Base-by-base conservation (phyloP, 2,113 vertebrate genomes). In the Otolemur garnettii region DNA sequence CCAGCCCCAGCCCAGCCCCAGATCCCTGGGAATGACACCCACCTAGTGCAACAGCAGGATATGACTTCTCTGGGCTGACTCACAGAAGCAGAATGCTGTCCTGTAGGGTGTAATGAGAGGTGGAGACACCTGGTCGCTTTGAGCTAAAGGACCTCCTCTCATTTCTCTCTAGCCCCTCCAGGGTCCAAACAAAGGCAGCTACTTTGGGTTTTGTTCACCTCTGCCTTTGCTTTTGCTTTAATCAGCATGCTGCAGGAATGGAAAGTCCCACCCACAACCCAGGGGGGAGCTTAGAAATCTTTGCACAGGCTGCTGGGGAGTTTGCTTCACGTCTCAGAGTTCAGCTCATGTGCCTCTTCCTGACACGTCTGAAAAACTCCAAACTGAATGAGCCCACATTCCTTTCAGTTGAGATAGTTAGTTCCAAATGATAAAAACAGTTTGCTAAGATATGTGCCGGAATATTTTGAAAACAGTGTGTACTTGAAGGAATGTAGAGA, bases 401-500 rank as follows among this genome's bases (percentile, higher is more conserved):
- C 94, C 74, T 96, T 95, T 86, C 81, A 96, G 88, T 95, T 96
- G 96, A 97, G 93, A 53, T 50, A 92, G 68, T 93, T 74, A 93
- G 78, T 59, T 92, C 84, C 64, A 89, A 59, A 74, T 19, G 91
- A 92, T 72, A 88, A 91, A 90, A 88, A 93, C 59, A 84, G 81
- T 60, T 75, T 95, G 87, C 55, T 75, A 80, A 92, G 55, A 88
- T 93, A 88, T 88, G 90, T 90, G 72, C 69, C 69, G 17, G 68
- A 74, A 72, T 79, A 53, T 81, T 92, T 85, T 62, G 88, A 94
- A 95, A 74, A 57, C 6, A n/a, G 35, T 38, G 77, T 75, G 55
- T 74, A 5, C 82, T 75, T 60, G 45, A 71, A 96, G 93, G 86
- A 91, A 82, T 19, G 62, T 7, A 33, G 85, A 12, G 81, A 69